Evolutionary conservation across 35 echinoderm and acorn worm species (phyloP).

Genomic region (Ophioderma brevispina): DNA sequence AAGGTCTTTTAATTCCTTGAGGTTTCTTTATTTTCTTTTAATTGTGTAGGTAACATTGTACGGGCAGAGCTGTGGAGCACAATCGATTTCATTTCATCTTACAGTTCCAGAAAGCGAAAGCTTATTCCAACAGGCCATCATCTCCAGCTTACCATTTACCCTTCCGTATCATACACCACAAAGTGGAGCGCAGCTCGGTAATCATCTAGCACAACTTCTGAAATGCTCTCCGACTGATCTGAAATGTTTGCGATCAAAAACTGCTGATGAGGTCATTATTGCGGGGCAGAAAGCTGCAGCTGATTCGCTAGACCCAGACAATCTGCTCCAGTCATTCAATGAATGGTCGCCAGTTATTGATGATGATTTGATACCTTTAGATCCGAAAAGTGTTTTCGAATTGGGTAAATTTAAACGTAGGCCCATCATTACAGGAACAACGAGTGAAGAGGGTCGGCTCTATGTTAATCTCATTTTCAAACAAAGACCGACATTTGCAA

Average conservation of each 20-base stretch:
- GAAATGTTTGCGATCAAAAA: background rate
- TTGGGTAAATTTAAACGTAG: conserved; percentile 34
- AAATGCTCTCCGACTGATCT: background rate
- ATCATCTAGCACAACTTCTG: background rate
- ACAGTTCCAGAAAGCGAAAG: background rate
- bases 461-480: conserved; percentile 25
- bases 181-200: background rate
- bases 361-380: background rate
- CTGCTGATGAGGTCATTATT: background rate
- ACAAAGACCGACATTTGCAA: background rate
- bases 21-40: too few relatives aligned
- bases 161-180: conserved; percentile 17
- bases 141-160: conserved; percentile 53
- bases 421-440: conserved; percentile 45
- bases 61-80: conserved; percentile 65
- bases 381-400: conserved; percentile 20
- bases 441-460: conserved; percentile 35
- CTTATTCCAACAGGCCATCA: conserved; percentile 49
- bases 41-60: conserved; percentile 59
- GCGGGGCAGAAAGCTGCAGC: background rate
- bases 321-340: background rate
- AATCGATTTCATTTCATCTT: conserved; percentile 50
- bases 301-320: background rate
- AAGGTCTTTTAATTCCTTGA: too few relatives aligned
- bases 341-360: background rate